phyloP scores from a whole-genome alignment of 1,140 invertebrate species.

The Cyclargus thomasi region DNA sequence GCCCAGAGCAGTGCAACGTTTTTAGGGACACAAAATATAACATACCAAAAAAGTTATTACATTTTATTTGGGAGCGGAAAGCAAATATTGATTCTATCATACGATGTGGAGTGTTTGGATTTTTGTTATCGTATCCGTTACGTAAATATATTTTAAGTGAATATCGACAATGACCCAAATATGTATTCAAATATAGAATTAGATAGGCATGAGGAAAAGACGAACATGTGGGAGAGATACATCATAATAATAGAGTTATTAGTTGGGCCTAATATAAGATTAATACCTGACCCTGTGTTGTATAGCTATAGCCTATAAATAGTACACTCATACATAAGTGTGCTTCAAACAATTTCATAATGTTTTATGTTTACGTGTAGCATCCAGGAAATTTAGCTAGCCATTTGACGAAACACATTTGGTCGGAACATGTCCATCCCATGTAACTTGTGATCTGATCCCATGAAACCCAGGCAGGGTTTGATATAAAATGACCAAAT shows the following conservation, averaged over 20 bases:
- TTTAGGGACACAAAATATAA: not conserved
- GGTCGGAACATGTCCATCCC: too few species aligned
- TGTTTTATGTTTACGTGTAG: too few species aligned
- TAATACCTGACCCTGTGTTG: too few species aligned
- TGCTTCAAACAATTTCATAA: too few species aligned
- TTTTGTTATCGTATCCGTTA: constrained; percentile 10
- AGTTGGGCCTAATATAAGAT: too few species aligned
- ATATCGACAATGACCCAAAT: constrained; percentile 12
- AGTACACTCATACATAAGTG: too few species aligned
- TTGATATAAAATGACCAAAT: too few species aligned
- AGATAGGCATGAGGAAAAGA: not conserved
- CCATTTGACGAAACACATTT: too few species aligned
- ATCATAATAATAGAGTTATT: not conserved
- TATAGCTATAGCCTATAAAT: too few species aligned
- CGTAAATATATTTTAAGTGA: constrained; percentile 13
- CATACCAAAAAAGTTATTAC: constrained; percentile 11
- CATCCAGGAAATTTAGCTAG: too few species aligned
- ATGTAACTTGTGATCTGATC: too few species aligned
- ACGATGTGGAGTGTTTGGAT: constrained; percentile 4
- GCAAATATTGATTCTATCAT: constrained; percentile 7
- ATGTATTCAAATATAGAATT: not conserved
- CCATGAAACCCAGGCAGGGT: too few species aligned
- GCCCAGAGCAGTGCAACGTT: not conserved
- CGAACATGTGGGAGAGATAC: not conserved
- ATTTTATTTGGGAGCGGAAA: constrained; percentile 12